These are phyloP conservation scores for Acrocephalus kingi DNA, from an alignment of 2,113 vertebrate genomes.

Conservation along the genomic window DNA sequence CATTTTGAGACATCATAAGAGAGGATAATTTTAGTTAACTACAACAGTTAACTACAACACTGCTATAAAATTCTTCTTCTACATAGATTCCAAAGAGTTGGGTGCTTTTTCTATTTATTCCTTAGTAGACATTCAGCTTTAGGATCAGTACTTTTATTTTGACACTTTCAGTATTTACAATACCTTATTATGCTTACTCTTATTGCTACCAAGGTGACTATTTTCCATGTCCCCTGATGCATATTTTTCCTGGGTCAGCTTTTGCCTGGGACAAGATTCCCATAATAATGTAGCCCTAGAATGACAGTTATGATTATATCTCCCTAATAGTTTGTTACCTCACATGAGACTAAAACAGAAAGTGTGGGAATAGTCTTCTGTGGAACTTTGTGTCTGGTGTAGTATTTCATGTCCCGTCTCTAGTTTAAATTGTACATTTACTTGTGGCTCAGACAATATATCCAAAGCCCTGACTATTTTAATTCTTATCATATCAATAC, in stretches of 20 bases:
- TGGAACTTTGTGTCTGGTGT: not conserved
- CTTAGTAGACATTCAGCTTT: not conserved
- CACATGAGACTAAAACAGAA: not conserved
- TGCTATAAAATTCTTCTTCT: not conserved
- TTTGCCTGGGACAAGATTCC: not conserved
- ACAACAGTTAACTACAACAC: not conserved
- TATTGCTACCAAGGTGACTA: not conserved
- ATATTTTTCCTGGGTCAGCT: not conserved
- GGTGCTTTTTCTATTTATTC: not conserved
- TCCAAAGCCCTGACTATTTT: not conserved
- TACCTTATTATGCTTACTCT: not conserved
- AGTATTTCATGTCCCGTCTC: not conserved
- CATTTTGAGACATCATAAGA: not conserved
- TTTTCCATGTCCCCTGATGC: not conserved
- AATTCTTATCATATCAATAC: not conserved
- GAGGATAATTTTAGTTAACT: not conserved
- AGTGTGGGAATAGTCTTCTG: not conserved
- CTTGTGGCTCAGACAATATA: not conserved
- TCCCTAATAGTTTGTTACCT: not conserved
- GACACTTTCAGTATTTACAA: not conserved
- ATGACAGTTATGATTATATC: not conserved
- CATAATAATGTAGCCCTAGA: not conserved
- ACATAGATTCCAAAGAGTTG: not conserved
- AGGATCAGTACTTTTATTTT: not conserved
- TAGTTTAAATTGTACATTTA: not conserved